Evolutionary conservation across 2,888 invertebrate species (phyloP), one percentile per base, ranked within the genome.

Genomic region (Druceiella hillmani): DNA sequence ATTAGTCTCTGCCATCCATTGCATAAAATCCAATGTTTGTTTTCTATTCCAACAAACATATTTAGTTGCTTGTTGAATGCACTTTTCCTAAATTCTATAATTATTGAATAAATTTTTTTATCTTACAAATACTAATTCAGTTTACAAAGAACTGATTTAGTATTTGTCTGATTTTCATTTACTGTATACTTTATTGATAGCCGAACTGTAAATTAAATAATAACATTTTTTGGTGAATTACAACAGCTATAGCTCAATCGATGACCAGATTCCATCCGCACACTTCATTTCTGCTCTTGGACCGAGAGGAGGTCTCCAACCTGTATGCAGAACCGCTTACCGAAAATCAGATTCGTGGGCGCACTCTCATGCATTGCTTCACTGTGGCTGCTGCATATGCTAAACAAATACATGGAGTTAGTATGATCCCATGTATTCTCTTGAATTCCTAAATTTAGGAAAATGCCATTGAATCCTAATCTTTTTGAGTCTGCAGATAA

Each of bases 361-460:
- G 85, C 31, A 78, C 82, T 2, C 55, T 90, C 41, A 61, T 87
- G 17, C 86, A 85, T 58, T 77, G 81, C 24, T 92, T 87, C 62
- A 77, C 80, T 15, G 78, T 79, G 15, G 87, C 88, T n/a, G 76
- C 83, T 3, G 66, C 83, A 16, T 83, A 82, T 54, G 93, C 92
- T 1, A 81, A 78, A 51, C 76, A 79, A 50, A 63, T 75, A 52
- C 83, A 81, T 69, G 90, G 90, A 55, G 79, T 83, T 70, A 61
- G 72, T 57, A 32, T 27, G n/a, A 15, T 29, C 15, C 29, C 34
- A 7, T 17, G 9, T 7, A 7, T n/a, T n/a, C n/a, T n/a, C n/a
- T n/a, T n/a, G n/a, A 12, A 29, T 25, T 24, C 17, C 26, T 37
- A 28, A 40, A 20, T 29, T 17, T 13, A 28, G 38, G 11, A 36